Conservation (phyloP, 2,797 vertebrate species). For the Centroberyx gerrardi region DNA sequence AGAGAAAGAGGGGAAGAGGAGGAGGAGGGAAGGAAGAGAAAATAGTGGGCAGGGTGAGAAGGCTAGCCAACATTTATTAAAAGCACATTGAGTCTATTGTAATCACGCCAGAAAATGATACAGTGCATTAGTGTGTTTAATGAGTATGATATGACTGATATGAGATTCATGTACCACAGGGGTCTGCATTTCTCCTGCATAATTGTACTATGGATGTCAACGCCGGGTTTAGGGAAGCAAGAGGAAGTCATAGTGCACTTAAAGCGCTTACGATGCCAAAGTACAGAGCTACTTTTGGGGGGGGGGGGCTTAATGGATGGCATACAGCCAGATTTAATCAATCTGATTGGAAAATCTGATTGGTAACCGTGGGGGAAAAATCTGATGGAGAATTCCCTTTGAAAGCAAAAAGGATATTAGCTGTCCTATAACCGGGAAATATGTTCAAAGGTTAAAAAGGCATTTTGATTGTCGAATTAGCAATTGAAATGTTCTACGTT, state of each 20-base stretch:
- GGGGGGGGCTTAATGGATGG: constrained; percentile 33
- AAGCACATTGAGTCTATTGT: constrained; percentile 58
- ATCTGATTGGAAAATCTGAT: constrained; percentile 38
- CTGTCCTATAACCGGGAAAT: not conserved
- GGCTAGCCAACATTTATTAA: constrained; percentile 45
- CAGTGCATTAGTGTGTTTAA: constrained; percentile 64
- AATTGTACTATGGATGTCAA: constrained; percentile 56
- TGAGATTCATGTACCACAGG: constrained; percentile 59
- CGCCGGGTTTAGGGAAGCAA: constrained; percentile 30
- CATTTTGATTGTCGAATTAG: not conserved
- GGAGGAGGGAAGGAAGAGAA: too few species aligned
- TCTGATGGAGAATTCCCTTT: constrained; percentile 13
- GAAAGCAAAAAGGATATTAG: constrained; percentile 6
- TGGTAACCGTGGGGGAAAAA: constrained; percentile 12
- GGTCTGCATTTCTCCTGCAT: constrained; percentile 42
- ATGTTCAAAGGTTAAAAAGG: constrained; percentile 7
- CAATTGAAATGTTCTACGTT: too few species aligned
- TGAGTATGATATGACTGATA: constrained; percentile 59
- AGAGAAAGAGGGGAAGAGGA: not conserved
- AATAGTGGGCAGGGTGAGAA: constrained; percentile 4
- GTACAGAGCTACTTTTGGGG: not conserved
- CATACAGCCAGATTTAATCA: constrained; percentile 52
- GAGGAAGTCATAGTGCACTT: constrained; percentile 15
- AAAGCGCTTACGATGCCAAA: not conserved
- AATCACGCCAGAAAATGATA: constrained; percentile 58